These are phyloP conservation scores for Pogonophryne albipinna DNA, from an alignment of 2,797 vertebrate species.

Conservation along the genomic window DNA sequence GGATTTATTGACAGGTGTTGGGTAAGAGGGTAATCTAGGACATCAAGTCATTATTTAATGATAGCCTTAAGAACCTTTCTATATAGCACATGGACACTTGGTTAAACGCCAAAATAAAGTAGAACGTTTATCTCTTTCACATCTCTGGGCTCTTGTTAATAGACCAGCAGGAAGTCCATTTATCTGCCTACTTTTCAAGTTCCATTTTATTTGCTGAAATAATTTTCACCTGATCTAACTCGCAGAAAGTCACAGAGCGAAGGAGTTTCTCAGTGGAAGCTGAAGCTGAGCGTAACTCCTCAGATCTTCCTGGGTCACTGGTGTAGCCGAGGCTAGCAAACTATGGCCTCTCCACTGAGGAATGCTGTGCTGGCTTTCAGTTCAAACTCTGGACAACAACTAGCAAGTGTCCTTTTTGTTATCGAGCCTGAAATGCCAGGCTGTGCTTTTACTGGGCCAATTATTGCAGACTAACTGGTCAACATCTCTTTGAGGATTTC, in stretches of 20 bases:
- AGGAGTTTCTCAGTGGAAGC: slow-evolving; percentile 21
- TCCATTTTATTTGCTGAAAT: not conserved
- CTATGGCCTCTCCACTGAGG: slow-evolving; percentile 38
- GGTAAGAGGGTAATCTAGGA: slow-evolving; percentile 15
- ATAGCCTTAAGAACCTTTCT: not conserved
- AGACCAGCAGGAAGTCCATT: not conserved
- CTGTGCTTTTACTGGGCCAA: not conserved
- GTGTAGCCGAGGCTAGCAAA: slow-evolving; percentile 32
- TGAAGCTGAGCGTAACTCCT: slow-evolving; percentile 44
- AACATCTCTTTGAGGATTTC: not conserved
- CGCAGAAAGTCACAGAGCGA: not conserved
- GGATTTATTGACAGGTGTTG: slow-evolving; percentile 22
- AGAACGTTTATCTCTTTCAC: not conserved
- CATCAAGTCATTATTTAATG: slow-evolving; percentile 22
- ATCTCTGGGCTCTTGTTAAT: not conserved
- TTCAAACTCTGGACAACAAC: slow-evolving; percentile 30
- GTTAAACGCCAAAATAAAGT: not conserved
- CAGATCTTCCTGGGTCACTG: slow-evolving; percentile 32
- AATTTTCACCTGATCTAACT: not conserved
- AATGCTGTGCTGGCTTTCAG: slow-evolving; percentile 50
- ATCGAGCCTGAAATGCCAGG: slow-evolving; percentile 1
- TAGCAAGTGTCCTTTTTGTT: slow-evolving; percentile 8
- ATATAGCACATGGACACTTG: not conserved
- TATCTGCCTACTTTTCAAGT: not conserved
- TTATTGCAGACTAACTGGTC: not conserved